Base-by-base conservation (phyloP, 2,113 vertebrate species). In the Pica pica region DNA sequence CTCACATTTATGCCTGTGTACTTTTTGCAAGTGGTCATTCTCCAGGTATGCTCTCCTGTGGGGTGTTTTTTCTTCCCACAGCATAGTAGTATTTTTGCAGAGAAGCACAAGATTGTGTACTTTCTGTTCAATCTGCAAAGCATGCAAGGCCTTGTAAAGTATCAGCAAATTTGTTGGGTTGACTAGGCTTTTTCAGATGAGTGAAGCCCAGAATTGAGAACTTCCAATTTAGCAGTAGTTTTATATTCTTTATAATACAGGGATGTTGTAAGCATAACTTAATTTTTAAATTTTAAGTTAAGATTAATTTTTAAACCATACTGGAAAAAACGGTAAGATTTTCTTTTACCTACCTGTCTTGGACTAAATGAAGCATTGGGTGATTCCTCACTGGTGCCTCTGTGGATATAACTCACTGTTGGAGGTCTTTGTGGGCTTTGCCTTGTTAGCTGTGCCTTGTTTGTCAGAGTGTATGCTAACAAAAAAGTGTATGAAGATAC, bases 1-100 rank as follows among this genome's bases (percentile, higher is more conserved):
- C 26, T 75, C 1, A 0, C 0, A 3, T 63, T 75, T 91, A 57
- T 64, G 27, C 13, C 31, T n/a, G 1, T 65, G 59, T 0, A 0
- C 8, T 52, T 84, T 42, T 41, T 83, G 6, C 8, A 31, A 60
- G 7, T 53, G 22, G 23, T 6, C 39, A 15, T 86, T 71, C 30
- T 88, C 47, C n/a, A 56, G 12, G 7, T 78, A 4, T 65, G 37
- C 19, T 59, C 12, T 69, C 8, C 47, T 61, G 19, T 44, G 13
- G 13, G 2, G 2, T 59, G 10, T 9, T 12, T 65, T 61, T 74
- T 8, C 21, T 94, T 37, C 13, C 7, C 21, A 13, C 30, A 55
- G 13, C 14, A 3, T 16, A 50, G 39, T 33, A 76, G 19, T 55
- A 33, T 35, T 69, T 86, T 46, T 88, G 4, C 42, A 59, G 23